phyloP scores from a whole-genome alignment of 2,113 vertebrate genomes.

The Mionectes macconnelli region DNA sequence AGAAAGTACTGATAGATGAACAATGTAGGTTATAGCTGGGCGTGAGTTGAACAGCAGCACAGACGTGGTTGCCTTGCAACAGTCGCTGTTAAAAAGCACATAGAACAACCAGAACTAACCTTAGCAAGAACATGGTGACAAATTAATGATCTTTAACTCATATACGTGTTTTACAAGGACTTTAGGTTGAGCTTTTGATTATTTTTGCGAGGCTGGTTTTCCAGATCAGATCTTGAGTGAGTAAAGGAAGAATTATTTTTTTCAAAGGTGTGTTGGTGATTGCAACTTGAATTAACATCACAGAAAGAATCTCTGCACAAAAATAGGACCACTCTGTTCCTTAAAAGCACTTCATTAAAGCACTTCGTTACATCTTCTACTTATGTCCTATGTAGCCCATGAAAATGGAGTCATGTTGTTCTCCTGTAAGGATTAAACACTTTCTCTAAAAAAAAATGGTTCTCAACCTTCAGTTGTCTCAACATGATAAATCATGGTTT shows the following conservation, averaged over 20 bases:
- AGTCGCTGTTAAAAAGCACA: not conserved
- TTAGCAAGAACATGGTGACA: rapidly evolving
- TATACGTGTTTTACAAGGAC: not conserved
- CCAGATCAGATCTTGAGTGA: not conserved
- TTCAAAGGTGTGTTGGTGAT: not conserved
- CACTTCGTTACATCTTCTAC: not conserved
- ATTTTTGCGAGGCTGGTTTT: not conserved
- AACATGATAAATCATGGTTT: not conserved
- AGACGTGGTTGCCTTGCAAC: not conserved
- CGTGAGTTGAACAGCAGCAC: not conserved
- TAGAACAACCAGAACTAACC: not conserved
- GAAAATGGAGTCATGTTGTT: not conserved
- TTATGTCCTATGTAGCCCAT: not conserved
- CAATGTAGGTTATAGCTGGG: not conserved
- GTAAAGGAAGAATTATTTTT: not conserved
- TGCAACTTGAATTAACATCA: not conserved
- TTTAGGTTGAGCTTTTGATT: not conserved
- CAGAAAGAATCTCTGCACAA: not conserved
- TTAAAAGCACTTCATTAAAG: not conserved
- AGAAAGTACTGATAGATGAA: not conserved
- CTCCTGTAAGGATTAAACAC: not conserved
- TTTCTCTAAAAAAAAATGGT: rapidly evolving
- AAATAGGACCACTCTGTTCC: not conserved
- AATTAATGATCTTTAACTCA: not conserved
- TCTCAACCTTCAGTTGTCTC: not conserved